phyloP scores from a whole-genome alignment of 1,140 invertebrate genomes.

The Euura saliciscinereae region DNA sequence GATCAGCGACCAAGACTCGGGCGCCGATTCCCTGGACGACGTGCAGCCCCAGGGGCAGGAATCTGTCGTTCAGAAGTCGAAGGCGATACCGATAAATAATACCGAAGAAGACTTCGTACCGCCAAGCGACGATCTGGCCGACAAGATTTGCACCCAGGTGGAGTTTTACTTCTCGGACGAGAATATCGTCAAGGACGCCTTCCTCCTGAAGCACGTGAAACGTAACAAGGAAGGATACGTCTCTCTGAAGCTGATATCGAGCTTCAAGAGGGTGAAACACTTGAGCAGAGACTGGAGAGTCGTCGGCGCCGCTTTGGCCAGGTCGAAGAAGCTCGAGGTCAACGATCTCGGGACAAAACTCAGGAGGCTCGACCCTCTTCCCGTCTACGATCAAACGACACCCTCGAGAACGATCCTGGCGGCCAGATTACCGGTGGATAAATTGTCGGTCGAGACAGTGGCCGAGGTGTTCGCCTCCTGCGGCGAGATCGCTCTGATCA shows the following conservation, averaged over 20 bases:
- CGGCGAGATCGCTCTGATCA: conserved; percentile 86
- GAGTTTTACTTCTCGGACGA: conserved; percentile 95
- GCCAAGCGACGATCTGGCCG: conserved; percentile 75
- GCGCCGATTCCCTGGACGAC: conserved; percentile 37
- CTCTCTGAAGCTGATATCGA: conserved; percentile 91
- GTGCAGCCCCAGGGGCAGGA: conserved; percentile 13
- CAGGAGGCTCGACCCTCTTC: conserved; percentile 82
- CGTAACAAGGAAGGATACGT: conserved; percentile 95
- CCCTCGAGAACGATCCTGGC: conserved; percentile 90
- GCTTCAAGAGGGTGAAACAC: conserved; percentile 91
- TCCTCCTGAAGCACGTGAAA: conserved; percentile 91
- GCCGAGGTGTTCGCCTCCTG: conserved; percentile 86
- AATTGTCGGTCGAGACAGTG: conserved; percentile 84
- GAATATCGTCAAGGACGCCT: conserved; percentile 94
- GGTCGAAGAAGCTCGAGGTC: conserved; percentile 83
- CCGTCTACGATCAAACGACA: conserved; percentile 89
- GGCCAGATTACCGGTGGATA: conserved; percentile 82
- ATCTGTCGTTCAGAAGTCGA: conserved; percentile 2
- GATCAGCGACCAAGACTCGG: conserved; percentile 38
- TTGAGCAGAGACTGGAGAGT: conserved; percentile 92
- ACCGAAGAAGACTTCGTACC: conserved; percentile 44
- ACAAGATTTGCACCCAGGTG: conserved; percentile 82
- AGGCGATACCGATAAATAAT: conserved; percentile 8
- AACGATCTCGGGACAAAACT: conserved; percentile 92
- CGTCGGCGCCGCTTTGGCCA: conserved; percentile 80